These are phyloP conservation scores for Thalassoma bifasciatum DNA, from an alignment of 2,113 vertebrate genomes.

Conservation along the genomic window DNA sequence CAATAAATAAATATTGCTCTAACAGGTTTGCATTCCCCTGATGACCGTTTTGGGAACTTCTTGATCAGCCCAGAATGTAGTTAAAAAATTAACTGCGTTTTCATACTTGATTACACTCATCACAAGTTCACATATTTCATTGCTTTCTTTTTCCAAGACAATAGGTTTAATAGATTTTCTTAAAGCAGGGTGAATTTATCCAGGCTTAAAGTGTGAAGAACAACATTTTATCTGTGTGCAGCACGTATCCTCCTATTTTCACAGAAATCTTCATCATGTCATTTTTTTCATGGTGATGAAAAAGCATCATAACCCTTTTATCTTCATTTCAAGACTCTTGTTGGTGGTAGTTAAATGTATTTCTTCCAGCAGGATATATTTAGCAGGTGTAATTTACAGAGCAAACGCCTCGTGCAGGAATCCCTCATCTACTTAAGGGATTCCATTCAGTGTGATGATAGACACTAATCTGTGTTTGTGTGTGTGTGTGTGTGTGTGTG, in stretches of 20 bases:
- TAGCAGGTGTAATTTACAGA: constrained; percentile 32
- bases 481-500: constrained; percentile 13
- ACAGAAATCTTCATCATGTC: not conserved
- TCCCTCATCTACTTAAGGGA: constrained; percentile 53
- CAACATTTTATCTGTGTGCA: no score
- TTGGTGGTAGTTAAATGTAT: not conserved
- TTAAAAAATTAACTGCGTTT: no score
- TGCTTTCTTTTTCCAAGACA: no score
- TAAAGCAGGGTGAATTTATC: no score
- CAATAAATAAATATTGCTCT: no score
- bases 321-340: constrained; percentile 3
- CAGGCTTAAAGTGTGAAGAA: no score
- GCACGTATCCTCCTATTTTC: not conserved
- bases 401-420: constrained; percentile 25
- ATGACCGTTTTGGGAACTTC: no score
- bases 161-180: no score
- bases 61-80: no score
- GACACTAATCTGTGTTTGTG: constrained; percentile 50
- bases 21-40: no score
- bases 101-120: no score
- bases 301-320: not conserved
- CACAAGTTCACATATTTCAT: no score
- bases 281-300: not conserved
- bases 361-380: not conserved
- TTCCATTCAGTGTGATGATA: constrained; percentile 52